Conservation (phyloP, 2,888 invertebrate species). For the Galerucella calmariensis region DNA sequence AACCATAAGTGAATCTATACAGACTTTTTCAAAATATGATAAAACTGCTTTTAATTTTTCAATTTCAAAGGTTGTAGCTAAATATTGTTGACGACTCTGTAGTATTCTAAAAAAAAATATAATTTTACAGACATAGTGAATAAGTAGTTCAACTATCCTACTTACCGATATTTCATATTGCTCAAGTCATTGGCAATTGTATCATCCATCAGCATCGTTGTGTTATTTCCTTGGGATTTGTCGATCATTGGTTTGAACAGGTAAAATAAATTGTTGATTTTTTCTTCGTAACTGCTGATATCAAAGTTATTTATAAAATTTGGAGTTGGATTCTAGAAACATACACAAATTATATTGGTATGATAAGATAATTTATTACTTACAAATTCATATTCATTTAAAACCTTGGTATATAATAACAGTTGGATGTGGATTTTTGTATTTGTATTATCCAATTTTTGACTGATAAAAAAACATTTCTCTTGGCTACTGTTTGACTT, state of each 20-base stretch:
- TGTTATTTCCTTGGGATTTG: constrained; percentile 15
- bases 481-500: constrained; percentile 47
- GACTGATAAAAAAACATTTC: constrained; percentile 47
- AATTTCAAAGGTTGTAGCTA: constrained; percentile 68
- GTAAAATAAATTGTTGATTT: constrained; percentile 37
- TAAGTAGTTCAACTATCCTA: background rate
- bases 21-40: constrained; percentile 62
- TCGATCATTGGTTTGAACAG: constrained; percentile 33
- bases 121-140: background rate
- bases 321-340: constrained; percentile 43
- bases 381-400: constrained; percentile 50
- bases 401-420: constrained; percentile 47
- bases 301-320: constrained; percentile 48
- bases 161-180: constrained; percentile 45
- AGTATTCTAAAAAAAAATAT: constrained; percentile 39
- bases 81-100: constrained; percentile 68
- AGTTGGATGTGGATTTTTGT: constrained; percentile 50
- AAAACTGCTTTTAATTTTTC: constrained; percentile 68
- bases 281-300: constrained; percentile 40
- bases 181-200: constrained; percentile 36
- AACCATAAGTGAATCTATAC: constrained; percentile 39
- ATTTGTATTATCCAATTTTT: constrained; percentile 51
- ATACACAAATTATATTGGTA: background rate
- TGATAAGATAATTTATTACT: constrained; percentile 23
- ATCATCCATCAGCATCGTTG: constrained; percentile 39